Percentiles rank a stretch among this genome's conserved stretches.
Evolutionary conservation across 2,797 vertebrate genomes (phyloP).

Genomic region (Vipera ursinii): DNA sequence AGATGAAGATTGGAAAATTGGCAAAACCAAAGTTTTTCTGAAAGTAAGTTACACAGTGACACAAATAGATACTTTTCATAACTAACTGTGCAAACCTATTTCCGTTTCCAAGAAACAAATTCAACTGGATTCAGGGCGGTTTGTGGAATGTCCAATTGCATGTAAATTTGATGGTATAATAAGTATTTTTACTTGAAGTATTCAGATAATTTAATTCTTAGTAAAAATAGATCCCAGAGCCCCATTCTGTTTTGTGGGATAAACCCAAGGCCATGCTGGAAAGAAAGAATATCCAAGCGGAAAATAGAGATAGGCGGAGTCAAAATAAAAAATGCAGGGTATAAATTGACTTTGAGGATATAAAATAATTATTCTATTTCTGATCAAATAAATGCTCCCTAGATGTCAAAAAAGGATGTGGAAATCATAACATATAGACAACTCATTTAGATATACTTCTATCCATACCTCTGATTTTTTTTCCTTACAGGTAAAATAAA

Average conservation of each 20-base stretch:
- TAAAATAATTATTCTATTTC: neutral
- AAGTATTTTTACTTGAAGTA: neutral
- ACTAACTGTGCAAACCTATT: neutral
- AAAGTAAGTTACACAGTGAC: constrained; percentile 79
- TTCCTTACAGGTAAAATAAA: neutral
- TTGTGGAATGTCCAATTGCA: neutral
- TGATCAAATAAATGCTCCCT: neutral
- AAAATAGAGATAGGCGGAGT: neutral
- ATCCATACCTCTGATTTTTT: neutral
- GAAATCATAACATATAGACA: neutral
- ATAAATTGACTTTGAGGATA: neutral
- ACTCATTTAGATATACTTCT: no score
- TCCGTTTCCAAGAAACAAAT: neutral
- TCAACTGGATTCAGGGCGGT: neutral
- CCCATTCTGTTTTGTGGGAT: neutral
- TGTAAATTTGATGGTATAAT: neutral
- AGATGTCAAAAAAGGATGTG: neutral
- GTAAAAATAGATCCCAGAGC: neutral
- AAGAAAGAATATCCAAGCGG: neutral
- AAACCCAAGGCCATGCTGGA: neutral
- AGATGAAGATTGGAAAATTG: constrained; percentile 87
- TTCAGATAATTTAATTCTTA: neutral
- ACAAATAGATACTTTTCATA: neutral
- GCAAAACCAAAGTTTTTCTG: constrained; percentile 93
- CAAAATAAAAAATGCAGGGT: neutral